Evolutionary conservation across 2,113 vertebrate species (phyloP), one percentile per base, ranked within the genome.

Genomic region (Morone saxatilis): DNA sequence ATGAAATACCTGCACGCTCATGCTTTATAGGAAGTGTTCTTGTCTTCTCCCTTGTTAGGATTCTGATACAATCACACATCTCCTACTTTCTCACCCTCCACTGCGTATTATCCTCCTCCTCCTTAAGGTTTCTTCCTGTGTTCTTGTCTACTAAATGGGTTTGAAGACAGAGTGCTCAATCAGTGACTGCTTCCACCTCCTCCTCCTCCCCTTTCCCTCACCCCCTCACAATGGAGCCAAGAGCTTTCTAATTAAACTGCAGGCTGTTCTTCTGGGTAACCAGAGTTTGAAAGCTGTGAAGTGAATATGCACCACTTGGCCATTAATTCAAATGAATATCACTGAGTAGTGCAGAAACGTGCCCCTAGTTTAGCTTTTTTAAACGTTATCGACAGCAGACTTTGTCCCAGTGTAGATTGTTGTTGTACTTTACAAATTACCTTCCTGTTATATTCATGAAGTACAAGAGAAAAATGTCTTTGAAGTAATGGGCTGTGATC

Each of bases 211-310:
- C 59, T n/a, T 20, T 48, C 50, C 69, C n/a, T 19, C 31, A 19
- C 73, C 25, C 36, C 71, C 66, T 53, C 57, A 89, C 77, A 83
- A 87, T 20, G 62, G 66, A 84, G 67, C 80, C 69, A 71, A 75
- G 65, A 73, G 72, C 75, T 88, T 85, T 85, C 82, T 91, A 91
- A 92, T 93, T 89, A 92, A 90, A 86, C 86, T 13, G 68, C 85
- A 77, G 82, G 54, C 82, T 82, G 80, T 76, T 91, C 84, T 76
- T 91, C 79, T 70, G 85, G 83, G 80, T 80, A 87, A 85, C 86
- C 71, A 62, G 53, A 88, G 76, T 89, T 76, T 87, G 83, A 86
- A 85, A 74, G 86, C 84, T 77, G 86, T 71, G 68, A 87, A 85
- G 76, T 80, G 80, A 89, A 81, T 68, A 78, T 80, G 62, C 78